A percentile compares a stretch with the other conserved stretches of the same genome.
These are phyloP conservation scores for Thysanoteuthis rhombus DNA, from an alignment of 2,888 invertebrate species.

Conservation along the genomic window DNA sequence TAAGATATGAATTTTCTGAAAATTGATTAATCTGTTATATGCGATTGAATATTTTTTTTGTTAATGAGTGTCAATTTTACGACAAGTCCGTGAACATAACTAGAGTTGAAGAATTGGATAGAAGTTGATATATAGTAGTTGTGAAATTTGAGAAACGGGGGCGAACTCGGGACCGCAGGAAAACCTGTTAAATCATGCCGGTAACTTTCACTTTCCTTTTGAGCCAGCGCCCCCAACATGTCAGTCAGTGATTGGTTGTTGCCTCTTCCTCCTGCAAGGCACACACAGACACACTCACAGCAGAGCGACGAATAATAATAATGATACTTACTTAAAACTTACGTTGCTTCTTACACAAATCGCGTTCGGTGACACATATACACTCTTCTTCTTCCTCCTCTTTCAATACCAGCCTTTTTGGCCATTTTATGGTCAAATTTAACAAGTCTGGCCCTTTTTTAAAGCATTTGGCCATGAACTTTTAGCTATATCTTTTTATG, in stretches of 20 bases:
- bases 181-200: neutral
- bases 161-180: neutral
- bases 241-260: neutral
- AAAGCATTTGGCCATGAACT: no score
- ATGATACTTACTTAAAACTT: constrained; percentile 12
- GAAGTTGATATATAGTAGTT: no score
- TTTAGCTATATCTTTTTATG: no score
- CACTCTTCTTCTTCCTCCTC: neutral
- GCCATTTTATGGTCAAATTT: no score
- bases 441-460: no score
- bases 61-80: no score
- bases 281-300: neutral
- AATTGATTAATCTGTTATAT: no score
- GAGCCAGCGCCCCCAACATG: neutral
- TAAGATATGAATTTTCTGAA: no score
- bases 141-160: neutral
- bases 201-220: neutral
- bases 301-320: neutral
- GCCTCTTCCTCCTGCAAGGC: neutral
- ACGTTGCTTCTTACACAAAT: neutral
- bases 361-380: neutral
- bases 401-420: no score
- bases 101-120: no score
- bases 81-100: no score
- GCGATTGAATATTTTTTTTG: no score